Conservation (phyloP, 1,140 invertebrate species). For the Probaryconus sp. region DNA sequence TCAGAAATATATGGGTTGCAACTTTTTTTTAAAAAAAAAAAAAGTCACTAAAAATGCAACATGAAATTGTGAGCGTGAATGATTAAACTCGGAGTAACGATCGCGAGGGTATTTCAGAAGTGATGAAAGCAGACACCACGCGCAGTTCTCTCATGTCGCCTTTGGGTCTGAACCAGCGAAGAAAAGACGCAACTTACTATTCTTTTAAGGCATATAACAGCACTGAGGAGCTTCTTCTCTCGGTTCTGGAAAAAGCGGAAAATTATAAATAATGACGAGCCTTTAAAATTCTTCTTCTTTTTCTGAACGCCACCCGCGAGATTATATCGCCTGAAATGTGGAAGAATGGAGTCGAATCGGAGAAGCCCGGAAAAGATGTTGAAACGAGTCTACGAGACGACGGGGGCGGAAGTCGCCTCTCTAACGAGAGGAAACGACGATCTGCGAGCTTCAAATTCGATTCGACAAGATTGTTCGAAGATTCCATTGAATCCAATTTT, state of each 20-base stretch:
- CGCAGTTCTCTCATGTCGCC: slow-evolving; percentile 32
- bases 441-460: slow-evolving; percentile 53
- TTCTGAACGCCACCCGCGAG: slow-evolving; percentile 50
- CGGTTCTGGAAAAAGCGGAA: slow-evolving; percentile 69
- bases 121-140: slow-evolving; percentile 15
- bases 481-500: slow-evolving; percentile 40
- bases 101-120: slow-evolving; percentile 21
- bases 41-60: too few relatives aligned
- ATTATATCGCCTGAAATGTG: slow-evolving; percentile 52
- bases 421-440: slow-evolving; percentile 62
- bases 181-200: slow-evolving; percentile 52
- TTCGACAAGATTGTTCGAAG: slow-evolving; percentile 58
- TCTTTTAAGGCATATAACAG: slow-evolving; percentile 67
- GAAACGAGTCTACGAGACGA: slow-evolving; percentile 56
- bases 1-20: too few relatives aligned
- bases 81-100: too few relatives aligned
- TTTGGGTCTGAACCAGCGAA: slow-evolving; percentile 35
- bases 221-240: slow-evolving; percentile 27
- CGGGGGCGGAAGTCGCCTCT: slow-evolving; percentile 54
- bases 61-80: too few relatives aligned
- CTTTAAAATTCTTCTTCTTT: slow-evolving; percentile 63
- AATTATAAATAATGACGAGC: slow-evolving; percentile 76
- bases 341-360: slow-evolving; percentile 56
- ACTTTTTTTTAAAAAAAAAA: too few relatives aligned
- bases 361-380: slow-evolving; percentile 57